Evolutionary conservation across 2,113 vertebrate genomes (phyloP), one percentile per base, ranked within the genome.

Genomic region (Sorex araneus): DNA sequence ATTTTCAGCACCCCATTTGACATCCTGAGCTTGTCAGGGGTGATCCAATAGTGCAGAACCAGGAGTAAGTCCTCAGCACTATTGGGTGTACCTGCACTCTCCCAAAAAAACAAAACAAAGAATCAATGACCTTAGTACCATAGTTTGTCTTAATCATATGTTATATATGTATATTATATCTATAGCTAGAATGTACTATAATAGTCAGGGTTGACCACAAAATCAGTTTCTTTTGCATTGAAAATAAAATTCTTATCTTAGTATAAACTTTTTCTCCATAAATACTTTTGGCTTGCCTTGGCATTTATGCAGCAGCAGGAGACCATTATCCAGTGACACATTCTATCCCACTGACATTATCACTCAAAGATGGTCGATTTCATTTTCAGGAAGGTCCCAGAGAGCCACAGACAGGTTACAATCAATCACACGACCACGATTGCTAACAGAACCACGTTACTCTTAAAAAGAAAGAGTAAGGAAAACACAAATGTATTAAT

Each of bases 271-370:
- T 90, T 92, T 94, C 0, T 64, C 70, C 40, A 94, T 91, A 94
- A 95, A 95, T 94, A 91, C 91, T 87, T 94, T 94, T 93, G 84
- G 32, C 84, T 96, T 96, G 67, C 60, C 40, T 84, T 95, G 94
- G 94, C 94, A 95, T 96, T 97, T 95, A 89, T 84, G 78, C 64
- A 85, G 63, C 94, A 90, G 87, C 94, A 77, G 94, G 94, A 95
- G 70, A 91, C 91, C 94, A 94, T 95, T 96, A 95, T 93, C 79
- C 84, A 94, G 95, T 94, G 97, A 96, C 97, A 96, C 91, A 88
- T 95, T 94, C 84, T 96, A 91, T 94, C 94, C 92, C 82, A 85
- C 91, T 96, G 94, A 96, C 94, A 94, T 97, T 96, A 97, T 96
- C 92, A 96, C 87, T 96, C 91, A 91, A 94, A 95, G 92, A 94